Conservation (phyloP, 2,113 vertebrate genomes). For the Peromyscus californicus region DNA sequence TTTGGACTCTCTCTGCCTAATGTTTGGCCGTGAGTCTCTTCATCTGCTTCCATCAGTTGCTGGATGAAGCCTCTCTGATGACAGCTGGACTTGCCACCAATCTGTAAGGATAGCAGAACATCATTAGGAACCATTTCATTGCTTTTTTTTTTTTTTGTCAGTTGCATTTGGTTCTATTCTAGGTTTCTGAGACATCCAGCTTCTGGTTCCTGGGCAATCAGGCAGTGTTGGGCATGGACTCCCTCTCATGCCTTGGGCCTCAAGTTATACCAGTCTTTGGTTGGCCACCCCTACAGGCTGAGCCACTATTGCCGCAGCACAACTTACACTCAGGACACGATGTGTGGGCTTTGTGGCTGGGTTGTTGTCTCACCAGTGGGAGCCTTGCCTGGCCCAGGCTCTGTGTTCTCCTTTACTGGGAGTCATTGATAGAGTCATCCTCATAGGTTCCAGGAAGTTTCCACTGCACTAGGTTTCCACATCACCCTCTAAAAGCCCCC, state of each 20-base stretch:
- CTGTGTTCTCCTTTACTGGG: background rate
- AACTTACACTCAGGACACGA: background rate
- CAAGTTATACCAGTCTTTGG: background rate
- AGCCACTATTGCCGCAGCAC: background rate
- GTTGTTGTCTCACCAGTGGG: background rate
- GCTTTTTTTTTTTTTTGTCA: background rate
- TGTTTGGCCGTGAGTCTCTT: background rate
- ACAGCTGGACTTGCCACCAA: background rate
- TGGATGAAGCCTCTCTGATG: background rate
- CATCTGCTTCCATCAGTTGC: background rate
- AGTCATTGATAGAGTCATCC: background rate
- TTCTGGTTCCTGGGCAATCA: background rate
- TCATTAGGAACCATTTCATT: background rate
- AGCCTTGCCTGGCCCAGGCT: background rate
- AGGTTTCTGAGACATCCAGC: background rate
- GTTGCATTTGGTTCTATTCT: background rate
- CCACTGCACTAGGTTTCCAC: background rate
- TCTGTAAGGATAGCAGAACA: background rate
- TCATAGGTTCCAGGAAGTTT: background rate
- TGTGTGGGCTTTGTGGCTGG: background rate
- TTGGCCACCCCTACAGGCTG: background rate
- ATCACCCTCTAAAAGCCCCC: background rate
- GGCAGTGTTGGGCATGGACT: background rate
- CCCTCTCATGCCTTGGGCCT: background rate
- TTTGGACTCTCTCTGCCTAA: background rate